Evolutionary conservation across 2,797 vertebrate genomes (phyloP), one percentile per base, ranked within the genome.

Genomic region (Liasis olivaceus): DNA sequence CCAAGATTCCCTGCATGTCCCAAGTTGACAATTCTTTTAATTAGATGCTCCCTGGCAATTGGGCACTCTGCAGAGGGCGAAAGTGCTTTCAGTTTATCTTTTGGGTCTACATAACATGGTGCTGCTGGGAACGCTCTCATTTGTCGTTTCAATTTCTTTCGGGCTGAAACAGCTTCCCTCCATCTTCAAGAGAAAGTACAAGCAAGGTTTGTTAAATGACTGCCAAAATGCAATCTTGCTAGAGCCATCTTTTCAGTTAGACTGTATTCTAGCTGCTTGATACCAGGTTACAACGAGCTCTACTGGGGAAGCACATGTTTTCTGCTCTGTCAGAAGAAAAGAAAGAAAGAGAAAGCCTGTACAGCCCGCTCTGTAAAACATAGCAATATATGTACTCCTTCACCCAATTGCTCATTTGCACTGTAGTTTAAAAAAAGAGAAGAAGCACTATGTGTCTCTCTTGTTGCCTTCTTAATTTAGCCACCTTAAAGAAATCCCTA

Each of bases 101-200:
- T 96, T 5, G 98, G 97, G 59, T 99, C 98, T 31, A 98, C 96
- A 4, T 97, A 98, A 95, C 98, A 98, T 0, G 99, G 99, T 3
- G 99, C 99, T 0, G 99, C 99, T 28, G 99, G 99, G 95, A 99
- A 99, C 0, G 98, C 98, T 93, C 98, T 98, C 99, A 99, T 99
- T 95, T 99, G 99, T 91, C 98, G 98, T 96, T 98, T 98, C 94
- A 99, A 93, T 95, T 98, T 99, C 47, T 98, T 98, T 47, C 99
- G 98, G 20, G 99, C 98, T 0, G 98, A 97, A 0, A 99, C 98
- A 77, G 99, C 99, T 5, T 99, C 98, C 51, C 98, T 98, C 99
- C 99, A 99, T 97, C 99, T 99, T 94, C 4, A 72, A 56, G 91
- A 95, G 36, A 91, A 92, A 0, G 91, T 1, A 91, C 0, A 20